Conservation (phyloP, 2,113 vertebrate genomes). For the rat (Rattus norvegicus) region DNA sequence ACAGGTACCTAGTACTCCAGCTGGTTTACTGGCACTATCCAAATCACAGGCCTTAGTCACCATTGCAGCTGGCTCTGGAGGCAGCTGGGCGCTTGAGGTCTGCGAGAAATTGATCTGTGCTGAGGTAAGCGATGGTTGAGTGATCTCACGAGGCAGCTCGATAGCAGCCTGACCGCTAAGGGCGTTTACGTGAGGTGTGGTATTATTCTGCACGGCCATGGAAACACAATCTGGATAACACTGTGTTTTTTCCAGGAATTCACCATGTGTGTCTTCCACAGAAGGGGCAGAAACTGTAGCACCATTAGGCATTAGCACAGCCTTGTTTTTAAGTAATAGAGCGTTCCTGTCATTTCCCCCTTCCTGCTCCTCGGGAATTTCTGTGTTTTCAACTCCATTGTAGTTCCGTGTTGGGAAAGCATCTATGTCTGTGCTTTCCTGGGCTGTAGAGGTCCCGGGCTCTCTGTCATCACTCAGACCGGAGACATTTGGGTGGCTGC, state of each 20-base stretch:
- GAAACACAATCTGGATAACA: slow-evolving; percentile 94
- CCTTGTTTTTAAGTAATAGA: slow-evolving; percentile 91
- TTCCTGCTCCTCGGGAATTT: slow-evolving; percentile 86
- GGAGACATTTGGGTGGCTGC: slow-evolving; percentile 81
- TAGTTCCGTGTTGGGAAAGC: slow-evolving; percentile 84
- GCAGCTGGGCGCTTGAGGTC: slow-evolving; percentile 90
- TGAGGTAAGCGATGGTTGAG: slow-evolving; percentile 93
- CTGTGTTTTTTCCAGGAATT: slow-evolving; percentile 93
- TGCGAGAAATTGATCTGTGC: slow-evolving; percentile 90
- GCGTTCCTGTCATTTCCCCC: slow-evolving; percentile 89
- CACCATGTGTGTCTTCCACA: slow-evolving; percentile 90
- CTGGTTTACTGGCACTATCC: slow-evolving; percentile 86
- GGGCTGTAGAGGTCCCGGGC: slow-evolving; percentile 68
- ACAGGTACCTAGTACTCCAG: slow-evolving; percentile 87
- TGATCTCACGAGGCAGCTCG: slow-evolving; percentile 87
- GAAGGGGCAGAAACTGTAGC: slow-evolving; percentile 93
- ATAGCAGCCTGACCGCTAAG: slow-evolving; percentile 89
- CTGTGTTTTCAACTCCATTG: slow-evolving; percentile 81
- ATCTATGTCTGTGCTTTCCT: slow-evolving; percentile 84
- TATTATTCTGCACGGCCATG: slow-evolving; percentile 91
- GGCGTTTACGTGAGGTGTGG: slow-evolving; percentile 89
- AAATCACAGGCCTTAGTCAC: slow-evolving; percentile 84
- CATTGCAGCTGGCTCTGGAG: slow-evolving; percentile 87
- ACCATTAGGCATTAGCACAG: slow-evolving; percentile 93
- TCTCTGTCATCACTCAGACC: slow-evolving; percentile 81